A percentile compares a stretch with the other conserved stretches of the same genome.
Conservation (phyloP, 2,113 vertebrate genomes). For the Tretioscincus oriximinensis region DNA sequence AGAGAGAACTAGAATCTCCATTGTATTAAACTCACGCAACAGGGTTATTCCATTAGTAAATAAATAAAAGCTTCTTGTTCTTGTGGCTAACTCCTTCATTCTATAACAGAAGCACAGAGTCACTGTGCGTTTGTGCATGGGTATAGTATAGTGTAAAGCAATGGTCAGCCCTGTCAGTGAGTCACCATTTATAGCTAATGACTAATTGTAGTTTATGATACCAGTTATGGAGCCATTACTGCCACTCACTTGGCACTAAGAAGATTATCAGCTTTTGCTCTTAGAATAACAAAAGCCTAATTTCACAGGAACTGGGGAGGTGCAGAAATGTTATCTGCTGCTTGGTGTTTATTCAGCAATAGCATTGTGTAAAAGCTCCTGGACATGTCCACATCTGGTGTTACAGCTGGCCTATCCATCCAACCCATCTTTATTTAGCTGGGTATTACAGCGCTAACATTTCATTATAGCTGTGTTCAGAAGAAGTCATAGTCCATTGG, state of each 20-base stretch:
- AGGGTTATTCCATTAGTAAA: too few species aligned
- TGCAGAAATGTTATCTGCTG: conserved; percentile 43
- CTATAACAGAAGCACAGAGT: conserved; percentile 6
- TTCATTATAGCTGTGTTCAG: conserved; percentile 62
- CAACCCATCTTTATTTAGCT: conserved; percentile 66
- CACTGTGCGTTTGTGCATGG: not conserved
- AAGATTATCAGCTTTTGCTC: conserved; percentile 47
- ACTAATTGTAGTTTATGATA: conserved; percentile 34
- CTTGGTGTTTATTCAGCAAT: conserved; percentile 54
- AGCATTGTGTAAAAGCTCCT: conserved; percentile 50
- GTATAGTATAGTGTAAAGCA: not conserved
- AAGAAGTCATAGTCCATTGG: conserved; percentile 67
- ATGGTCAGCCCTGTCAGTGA: not conserved
- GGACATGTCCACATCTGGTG: conserved; percentile 64
- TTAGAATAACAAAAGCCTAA: conserved; percentile 53
- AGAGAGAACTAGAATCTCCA: too few species aligned
- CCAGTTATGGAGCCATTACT: conserved; percentile 39
- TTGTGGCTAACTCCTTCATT: not conserved
- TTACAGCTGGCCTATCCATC: conserved; percentile 63
- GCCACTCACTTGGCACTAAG: not conserved
- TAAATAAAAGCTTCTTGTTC: too few species aligned
- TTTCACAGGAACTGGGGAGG: conserved; percentile 55
- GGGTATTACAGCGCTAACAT: conserved; percentile 64
- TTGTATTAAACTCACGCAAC: too few species aligned
- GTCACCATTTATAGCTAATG: conserved; percentile 13